These are phyloP conservation scores for Limosa lapponica DNA, from an alignment of 2,797 vertebrate species.

Conservation along the genomic window DNA sequence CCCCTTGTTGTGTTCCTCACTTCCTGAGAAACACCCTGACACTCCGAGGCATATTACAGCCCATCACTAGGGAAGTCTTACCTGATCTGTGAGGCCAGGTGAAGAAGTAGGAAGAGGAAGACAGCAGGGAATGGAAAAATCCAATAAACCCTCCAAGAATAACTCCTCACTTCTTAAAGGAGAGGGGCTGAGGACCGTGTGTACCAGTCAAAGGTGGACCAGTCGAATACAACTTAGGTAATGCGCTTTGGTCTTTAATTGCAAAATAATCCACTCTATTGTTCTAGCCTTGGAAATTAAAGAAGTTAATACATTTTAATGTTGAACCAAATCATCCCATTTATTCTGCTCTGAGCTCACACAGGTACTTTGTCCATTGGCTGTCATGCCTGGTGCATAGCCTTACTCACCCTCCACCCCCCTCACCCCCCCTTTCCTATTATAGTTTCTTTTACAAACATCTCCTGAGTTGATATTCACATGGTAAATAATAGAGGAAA, in stretches of 20 bases:
- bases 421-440: not conserved
- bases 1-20: fast-evolving
- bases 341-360: not conserved
- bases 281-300: not conserved
- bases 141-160: not conserved
- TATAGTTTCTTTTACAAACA: not conserved
- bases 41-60: not conserved
- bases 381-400: not conserved
- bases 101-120: not conserved
- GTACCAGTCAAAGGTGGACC: not conserved
- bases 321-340: not conserved
- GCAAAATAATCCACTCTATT: not conserved
- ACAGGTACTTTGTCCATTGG: not conserved
- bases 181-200: not conserved
- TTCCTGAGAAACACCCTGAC: not conserved
- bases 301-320: not conserved
- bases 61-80: not conserved
- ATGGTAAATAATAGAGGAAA: not conserved
- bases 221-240: not conserved
- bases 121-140: not conserved
- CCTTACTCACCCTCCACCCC: not conserved
- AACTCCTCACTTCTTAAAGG: not conserved
- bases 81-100: not conserved
- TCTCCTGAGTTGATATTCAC: not conserved
- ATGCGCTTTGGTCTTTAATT: not conserved